Evolutionary conservation across 2,113 vertebrate genomes (phyloP).

Genomic region (Machaerirhynchus nigripectus): DNA sequence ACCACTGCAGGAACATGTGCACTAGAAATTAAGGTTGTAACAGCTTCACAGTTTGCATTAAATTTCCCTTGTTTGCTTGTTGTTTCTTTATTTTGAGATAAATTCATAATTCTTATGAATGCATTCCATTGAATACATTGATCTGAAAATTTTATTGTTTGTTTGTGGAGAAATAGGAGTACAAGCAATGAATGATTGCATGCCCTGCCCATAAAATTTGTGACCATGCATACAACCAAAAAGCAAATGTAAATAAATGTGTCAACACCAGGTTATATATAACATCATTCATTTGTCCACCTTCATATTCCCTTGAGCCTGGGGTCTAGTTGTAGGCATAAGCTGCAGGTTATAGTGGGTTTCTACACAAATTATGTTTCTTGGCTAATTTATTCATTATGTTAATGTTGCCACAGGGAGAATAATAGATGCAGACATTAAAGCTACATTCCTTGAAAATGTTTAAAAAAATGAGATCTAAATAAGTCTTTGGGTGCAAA

Average conservation of each 20-base stretch:
- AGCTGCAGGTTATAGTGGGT: neutral
- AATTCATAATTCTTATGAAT: conserved; percentile 25
- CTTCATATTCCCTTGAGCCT: neutral
- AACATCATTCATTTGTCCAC: neutral
- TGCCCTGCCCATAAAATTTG: neutral
- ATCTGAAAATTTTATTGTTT: neutral
- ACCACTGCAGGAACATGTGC: neutral
- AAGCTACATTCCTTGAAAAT: neutral
- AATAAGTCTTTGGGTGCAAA: neutral
- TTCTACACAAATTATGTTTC: neutral
- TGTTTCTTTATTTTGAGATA: neutral
- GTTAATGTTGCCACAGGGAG: neutral
- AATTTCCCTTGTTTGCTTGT: neutral
- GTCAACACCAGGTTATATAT: neutral
- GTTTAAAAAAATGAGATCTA: neutral
- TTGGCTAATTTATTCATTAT: neutral
- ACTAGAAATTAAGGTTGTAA: neutral
- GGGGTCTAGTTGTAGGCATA: neutral
- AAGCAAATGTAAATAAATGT: neutral
- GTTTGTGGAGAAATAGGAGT: neutral
- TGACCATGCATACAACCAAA: neutral
- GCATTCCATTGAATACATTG: neutral
- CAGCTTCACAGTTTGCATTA: neutral
- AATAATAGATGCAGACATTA: neutral
- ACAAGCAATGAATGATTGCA: neutral